A percentile compares a stretch with the other conserved stretches of the same genome.
Conservation (phyloP, 2,888 invertebrate genomes). For the Eulithis prunata region DNA sequence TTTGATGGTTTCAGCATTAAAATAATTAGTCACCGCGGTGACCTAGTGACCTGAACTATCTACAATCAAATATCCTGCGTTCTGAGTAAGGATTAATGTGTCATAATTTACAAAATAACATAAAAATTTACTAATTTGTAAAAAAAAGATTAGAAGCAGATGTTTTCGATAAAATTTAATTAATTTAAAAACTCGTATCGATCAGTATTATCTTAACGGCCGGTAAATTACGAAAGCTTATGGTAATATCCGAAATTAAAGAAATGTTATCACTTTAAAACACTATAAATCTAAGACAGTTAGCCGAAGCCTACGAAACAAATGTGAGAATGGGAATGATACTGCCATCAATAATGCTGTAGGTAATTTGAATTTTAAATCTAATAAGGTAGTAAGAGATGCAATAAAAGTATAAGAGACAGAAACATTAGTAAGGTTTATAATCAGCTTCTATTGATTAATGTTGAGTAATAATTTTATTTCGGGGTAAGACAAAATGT, state of each 20-base stretch:
- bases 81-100: slow-evolving; percentile 20
- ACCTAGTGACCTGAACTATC: slow-evolving; percentile 12
- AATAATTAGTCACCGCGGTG: slow-evolving; percentile 13
- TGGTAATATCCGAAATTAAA: slow-evolving; percentile 17
- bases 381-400: slow-evolving; percentile 14
- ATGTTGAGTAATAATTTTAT: slow-evolving; percentile 24
- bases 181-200: slow-evolving; percentile 9
- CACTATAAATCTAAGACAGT: slow-evolving; percentile 21
- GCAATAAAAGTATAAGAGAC: slow-evolving; percentile 33
- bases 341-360: slow-evolving; percentile 16
- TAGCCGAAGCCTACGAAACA: slow-evolving; percentile 13
- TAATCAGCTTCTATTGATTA: slow-evolving; percentile 43
- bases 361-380: slow-evolving; percentile 36
- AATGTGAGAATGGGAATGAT: slow-evolving; percentile 21
- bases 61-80: slow-evolving; percentile 11
- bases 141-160: no score
- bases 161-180: slow-evolving; percentile 5
- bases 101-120: not conserved
- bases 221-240: slow-evolving; percentile 17
- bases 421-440: slow-evolving; percentile 16
- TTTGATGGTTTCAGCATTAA: not conserved
- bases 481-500: no score
- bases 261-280: slow-evolving; percentile 22
- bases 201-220: slow-evolving; percentile 9
- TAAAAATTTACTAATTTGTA: no score